phyloP scores from a whole-genome alignment of 2,797 vertebrate species.

The Halcyon leucocephala region DNA sequence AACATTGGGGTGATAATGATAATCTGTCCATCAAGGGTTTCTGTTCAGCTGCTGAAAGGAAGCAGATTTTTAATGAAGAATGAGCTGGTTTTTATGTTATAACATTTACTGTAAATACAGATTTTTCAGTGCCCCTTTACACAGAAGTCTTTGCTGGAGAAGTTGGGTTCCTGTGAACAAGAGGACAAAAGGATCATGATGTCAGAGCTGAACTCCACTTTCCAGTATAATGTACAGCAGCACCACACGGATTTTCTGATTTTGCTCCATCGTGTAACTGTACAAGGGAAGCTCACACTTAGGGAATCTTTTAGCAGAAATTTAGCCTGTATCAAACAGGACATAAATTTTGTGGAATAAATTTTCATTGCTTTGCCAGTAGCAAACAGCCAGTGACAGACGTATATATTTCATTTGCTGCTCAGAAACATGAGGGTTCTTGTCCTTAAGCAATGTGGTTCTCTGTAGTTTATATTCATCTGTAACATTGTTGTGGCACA shows the following conservation, averaged over 20 bases:
- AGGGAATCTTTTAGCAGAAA: not conserved
- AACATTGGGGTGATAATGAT: not conserved
- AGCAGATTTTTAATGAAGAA: not conserved
- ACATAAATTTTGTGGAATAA: not conserved
- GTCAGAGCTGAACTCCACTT: not conserved
- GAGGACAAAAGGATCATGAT: not conserved
- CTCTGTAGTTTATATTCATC: not conserved
- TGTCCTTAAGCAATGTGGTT: not conserved
- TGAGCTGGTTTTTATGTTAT: not conserved
- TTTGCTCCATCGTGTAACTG: not conserved
- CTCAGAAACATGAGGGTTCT: accelerated
- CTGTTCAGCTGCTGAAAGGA: not conserved
- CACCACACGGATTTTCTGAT: not conserved
- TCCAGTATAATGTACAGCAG: not conserved
- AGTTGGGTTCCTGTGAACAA: not conserved
- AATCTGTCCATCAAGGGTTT: not conserved
- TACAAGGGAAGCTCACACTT: not conserved
- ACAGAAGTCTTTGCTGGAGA: not conserved
- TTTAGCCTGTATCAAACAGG: not conserved
- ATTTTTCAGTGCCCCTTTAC: not conserved
- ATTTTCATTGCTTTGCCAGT: not conserved
- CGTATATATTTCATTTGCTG: not conserved
- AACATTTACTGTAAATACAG: not conserved
- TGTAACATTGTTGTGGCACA: not conserved
- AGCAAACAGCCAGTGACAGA: not conserved